A percentile compares a stretch with the other conserved stretches of the same genome.
Evolutionary conservation across 2,888 invertebrate species (phyloP).

Genomic region (Hanleya hanleyi): DNA sequence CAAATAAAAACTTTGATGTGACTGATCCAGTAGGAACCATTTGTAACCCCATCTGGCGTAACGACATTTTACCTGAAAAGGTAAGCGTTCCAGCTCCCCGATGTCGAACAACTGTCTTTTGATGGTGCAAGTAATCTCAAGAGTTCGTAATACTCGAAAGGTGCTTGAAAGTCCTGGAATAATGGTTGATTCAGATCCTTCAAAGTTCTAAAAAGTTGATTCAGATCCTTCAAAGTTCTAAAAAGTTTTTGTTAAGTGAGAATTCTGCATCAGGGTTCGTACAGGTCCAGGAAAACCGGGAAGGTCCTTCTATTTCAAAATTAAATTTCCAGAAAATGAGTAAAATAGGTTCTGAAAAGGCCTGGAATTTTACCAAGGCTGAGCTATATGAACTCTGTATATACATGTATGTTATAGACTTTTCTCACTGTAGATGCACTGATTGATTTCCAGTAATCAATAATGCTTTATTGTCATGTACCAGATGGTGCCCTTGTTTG

Average conservation of each 20-base stretch:
- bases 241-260: no score
- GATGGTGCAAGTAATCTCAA: no score
- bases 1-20: conserved; percentile 53
- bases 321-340: not conserved
- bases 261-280: no score
- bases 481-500: conserved; percentile 69
- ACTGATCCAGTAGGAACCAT: conserved; percentile 48
- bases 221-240: not conserved
- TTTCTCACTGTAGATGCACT: not conserved
- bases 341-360: not conserved
- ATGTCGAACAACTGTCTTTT: not conserved
- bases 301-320: not conserved
- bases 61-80: conserved; percentile 48
- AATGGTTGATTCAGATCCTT: not conserved
- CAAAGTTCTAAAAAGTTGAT: not conserved
- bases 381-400: not conserved
- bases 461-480: not conserved
- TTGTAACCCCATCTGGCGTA: conserved; percentile 50
- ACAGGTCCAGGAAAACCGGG: not conserved
- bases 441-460: not conserved
- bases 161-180: not conserved
- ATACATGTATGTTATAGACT: not conserved
- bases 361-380: not conserved
- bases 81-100: conserved; percentile 37
- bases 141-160: no score